Evolutionary conservation across 2,888 invertebrate genomes (phyloP).

Genomic region (Hetaerina titia): DNA sequence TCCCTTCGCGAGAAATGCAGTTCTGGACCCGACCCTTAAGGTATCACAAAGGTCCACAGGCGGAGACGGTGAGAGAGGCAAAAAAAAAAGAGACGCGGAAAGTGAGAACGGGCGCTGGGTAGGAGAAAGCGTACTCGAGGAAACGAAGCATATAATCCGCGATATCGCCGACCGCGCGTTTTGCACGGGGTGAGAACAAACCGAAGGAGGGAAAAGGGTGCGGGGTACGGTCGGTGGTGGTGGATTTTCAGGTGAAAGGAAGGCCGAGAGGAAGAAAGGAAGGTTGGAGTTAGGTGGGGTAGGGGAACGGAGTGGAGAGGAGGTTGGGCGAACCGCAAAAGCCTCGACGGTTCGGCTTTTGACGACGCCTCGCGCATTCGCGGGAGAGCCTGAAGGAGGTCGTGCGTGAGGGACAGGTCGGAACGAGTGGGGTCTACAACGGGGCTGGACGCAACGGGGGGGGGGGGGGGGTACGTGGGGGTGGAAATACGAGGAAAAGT

Average conservation of each 20-base stretch:
- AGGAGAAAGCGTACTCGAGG: not conserved
- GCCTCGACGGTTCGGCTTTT: not conserved
- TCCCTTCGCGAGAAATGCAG: not conserved
- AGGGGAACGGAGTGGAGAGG: not conserved
- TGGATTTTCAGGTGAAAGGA: not conserved
- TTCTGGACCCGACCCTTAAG: not conserved
- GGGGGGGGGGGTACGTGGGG: no score
- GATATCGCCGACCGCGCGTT: constrained; percentile 8
- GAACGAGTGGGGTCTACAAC: no score
- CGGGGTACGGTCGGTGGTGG: not conserved
- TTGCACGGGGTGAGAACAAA: not conserved
- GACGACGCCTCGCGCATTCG: not conserved
- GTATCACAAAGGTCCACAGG: no score
- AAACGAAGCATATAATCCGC: constrained; percentile 14
- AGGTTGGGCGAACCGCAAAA: not conserved
- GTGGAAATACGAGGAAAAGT: no score
- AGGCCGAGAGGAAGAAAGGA: not conserved
- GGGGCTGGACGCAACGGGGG: no score
- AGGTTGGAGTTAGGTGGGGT: no score
- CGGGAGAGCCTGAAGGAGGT: not conserved
- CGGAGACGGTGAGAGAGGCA: no score
- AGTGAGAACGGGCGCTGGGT: not conserved
- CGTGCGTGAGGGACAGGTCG: no score
- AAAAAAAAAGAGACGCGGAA: not conserved
- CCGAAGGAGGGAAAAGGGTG: not conserved